Evolutionary conservation across 1,140 invertebrate species (phyloP).

Genomic region (Rhopalosiphum maidis): DNA sequence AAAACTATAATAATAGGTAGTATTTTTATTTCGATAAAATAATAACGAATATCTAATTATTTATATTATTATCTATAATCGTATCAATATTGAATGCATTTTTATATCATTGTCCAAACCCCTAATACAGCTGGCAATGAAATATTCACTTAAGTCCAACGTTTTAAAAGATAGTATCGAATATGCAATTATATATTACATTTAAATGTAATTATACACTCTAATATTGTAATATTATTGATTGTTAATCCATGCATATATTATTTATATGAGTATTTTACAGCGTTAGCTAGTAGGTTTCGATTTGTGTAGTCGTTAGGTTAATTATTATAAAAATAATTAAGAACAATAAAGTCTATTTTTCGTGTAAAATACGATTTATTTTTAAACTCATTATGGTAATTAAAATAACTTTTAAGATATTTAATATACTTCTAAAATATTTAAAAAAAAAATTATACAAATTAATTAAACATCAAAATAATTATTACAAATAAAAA

Average conservation of each 20-base stretch:
- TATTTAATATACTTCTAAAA: neutral
- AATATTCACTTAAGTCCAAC: neutral
- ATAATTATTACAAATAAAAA: neutral
- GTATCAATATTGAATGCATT: neutral
- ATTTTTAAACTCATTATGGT: neutral
- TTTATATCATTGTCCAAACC: neutral
- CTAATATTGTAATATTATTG: neutral
- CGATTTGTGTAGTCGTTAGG: neutral
- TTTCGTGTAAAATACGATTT: neutral
- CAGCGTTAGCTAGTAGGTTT: neutral
- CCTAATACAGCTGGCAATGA: neutral
- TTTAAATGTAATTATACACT: neutral
- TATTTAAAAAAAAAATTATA: neutral
- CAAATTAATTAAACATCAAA: neutral
- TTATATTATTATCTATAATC: neutral
- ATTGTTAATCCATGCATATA: neutral
- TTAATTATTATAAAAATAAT: too few relatives aligned
- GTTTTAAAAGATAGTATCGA: neutral
- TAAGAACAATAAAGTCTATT: neutral
- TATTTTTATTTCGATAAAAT: neutral
- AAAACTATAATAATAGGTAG: too few relatives aligned
- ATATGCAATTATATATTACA: neutral
- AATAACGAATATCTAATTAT: neutral
- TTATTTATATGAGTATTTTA: neutral
- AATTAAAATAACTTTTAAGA: neutral